Evolutionary conservation across 2,113 vertebrate species (phyloP).

Genomic region (Cyanoramphus novaezelandiae): DNA sequence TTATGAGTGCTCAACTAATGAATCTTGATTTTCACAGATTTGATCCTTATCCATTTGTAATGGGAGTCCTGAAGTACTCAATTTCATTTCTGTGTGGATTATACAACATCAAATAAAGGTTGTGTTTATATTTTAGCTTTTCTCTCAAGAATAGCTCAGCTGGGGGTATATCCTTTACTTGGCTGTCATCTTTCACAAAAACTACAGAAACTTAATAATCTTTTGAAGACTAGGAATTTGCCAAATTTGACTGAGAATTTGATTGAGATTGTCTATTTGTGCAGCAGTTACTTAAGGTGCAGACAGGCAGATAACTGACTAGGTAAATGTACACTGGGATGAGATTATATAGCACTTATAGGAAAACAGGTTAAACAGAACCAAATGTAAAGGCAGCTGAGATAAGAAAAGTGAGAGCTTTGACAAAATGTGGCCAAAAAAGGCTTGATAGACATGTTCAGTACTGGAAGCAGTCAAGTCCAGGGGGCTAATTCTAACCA

Average conservation of each 20-base stretch:
- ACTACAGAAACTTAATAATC: background rate
- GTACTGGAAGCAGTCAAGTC: background rate
- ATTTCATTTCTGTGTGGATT: background rate
- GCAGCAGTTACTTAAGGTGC: background rate
- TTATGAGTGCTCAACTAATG: background rate
- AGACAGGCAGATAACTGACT: background rate
- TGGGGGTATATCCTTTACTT: background rate
- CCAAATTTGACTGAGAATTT: background rate
- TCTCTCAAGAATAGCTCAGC: background rate
- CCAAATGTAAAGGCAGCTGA: background rate
- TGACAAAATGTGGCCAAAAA: background rate
- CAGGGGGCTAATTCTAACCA: background rate
- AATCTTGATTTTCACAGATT: background rate
- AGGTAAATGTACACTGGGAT: background rate
- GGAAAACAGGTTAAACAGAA: background rate
- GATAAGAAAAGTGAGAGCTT: background rate
- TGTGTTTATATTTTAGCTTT: background rate
- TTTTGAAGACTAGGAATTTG: background rate
- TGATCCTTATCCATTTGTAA: background rate
- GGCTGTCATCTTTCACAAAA: background rate
- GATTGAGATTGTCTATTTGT: background rate
- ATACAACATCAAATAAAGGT: background rate
- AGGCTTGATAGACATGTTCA: background rate
- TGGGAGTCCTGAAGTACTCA: background rate
- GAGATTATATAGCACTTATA: background rate